Base-by-base conservation (phyloP, 1,140 invertebrate species). In the Augochlora pura region DNA sequence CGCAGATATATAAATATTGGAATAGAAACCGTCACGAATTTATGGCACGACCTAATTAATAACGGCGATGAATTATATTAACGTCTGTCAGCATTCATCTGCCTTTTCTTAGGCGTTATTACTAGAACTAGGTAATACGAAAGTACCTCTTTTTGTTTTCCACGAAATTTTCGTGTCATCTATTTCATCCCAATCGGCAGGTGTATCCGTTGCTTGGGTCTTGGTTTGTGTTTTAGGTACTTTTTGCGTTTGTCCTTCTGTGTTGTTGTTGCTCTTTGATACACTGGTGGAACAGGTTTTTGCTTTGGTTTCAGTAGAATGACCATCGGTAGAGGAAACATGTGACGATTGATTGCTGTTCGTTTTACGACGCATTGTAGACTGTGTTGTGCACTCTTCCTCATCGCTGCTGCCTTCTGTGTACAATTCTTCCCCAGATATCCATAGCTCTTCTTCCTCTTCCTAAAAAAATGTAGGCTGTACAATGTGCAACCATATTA, bases 391-490 rank as follows among this genome's bases (percentile, higher is more conserved):
- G 10, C 27, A 64, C 18, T 86, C 65, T 21, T 86, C 82, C 21
- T 86, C 85, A 46, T 86, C 85, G 59, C 85, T 84, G 25, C 77
- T 86, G n/a, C 83, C 83, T 7, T 84, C 85, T 16, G 73, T 80
- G 16, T 76, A 84, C 0, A 84, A 38, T 49, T 86, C 80, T 49
- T 86, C 83, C 0, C 69, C 82, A 4, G 82, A 86, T 68, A 86
- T 84, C 85, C 85, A 86, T 39, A 73, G 57, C 46, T 84, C 85
- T 39, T 86, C 80, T 23, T 84, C 76, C 14, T 84, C 82, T 46
- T 86, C 82, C 85, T 86, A 39, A 38, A 63, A 38, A 16, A 38
- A 57, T 1, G 7, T 57, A 57, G 54, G 54, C 54, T 57, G n/a
- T 57, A 57, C 54, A n/a, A n/a, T 57, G 54, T n/a, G n/a, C 54